Percentiles rank a stretch among this genome's conserved stretches.
These are phyloP conservation scores for Hydra vulgaris DNA, from an alignment of 30 jellyfish, hydroid and myxozoan genomes.

Conservation along the genomic window DNA sequence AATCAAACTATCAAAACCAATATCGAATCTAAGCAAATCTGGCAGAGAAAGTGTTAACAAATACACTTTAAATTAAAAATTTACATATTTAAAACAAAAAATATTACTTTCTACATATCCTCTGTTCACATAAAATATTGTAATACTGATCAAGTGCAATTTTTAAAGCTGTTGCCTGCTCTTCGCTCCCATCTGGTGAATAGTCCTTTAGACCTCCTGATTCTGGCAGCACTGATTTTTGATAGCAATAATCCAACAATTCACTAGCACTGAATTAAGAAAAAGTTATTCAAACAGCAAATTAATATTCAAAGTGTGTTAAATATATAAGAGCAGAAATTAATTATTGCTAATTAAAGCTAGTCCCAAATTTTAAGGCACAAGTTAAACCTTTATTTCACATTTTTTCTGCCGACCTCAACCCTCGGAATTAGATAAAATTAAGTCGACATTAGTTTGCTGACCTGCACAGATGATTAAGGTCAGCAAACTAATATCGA, in stretches of 20 bases:
- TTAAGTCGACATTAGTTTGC: no score
- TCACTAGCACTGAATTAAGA: not conserved
- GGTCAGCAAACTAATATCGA: no score
- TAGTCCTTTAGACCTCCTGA: slow-evolving; percentile 6
- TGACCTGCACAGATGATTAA: no score
- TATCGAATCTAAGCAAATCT: not conserved
- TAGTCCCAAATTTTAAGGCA: no score
- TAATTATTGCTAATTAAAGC: no score
- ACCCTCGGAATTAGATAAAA: no score
- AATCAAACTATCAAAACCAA: no score
- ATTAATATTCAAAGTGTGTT: no score
- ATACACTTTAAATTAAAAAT: not conserved
- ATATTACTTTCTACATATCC: slow-evolving; percentile 6
- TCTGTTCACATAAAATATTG: not conserved
- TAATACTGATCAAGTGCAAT: not conserved
- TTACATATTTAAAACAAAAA: not conserved
- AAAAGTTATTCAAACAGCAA: no score
- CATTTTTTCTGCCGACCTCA: no score
- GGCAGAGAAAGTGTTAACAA: not conserved
- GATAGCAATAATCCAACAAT: not conserved
- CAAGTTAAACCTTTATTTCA: no score
- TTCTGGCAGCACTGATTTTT: not conserved
- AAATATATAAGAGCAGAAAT: no score
- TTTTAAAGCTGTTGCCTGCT: not conserved
- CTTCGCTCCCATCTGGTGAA: not conserved